Percentiles rank a stretch among this genome's conserved stretches.
These are phyloP conservation scores for Pecten maximus DNA, from an alignment of 2,888 invertebrate species.

Conservation along the genomic window DNA sequence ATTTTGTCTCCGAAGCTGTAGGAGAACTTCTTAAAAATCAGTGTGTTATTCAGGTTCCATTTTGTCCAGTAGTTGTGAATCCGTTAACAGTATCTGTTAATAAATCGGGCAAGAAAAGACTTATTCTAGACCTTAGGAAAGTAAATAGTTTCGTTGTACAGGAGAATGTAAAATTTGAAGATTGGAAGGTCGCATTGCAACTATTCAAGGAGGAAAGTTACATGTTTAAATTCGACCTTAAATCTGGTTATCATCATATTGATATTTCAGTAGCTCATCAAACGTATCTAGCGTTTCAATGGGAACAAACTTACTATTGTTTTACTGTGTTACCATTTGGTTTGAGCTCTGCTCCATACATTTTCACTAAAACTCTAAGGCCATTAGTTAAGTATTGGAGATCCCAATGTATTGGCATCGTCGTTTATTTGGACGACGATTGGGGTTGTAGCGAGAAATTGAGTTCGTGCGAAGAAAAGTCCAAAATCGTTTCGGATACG, in stretches of 20 bases:
- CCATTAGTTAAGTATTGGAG: slow-evolving; percentile 53
- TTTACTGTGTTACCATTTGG: slow-evolving; percentile 53
- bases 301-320: slow-evolving; percentile 48
- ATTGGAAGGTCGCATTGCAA: slow-evolving; percentile 54
- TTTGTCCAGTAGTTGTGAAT: slow-evolving; percentile 35
- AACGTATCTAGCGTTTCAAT: slow-evolving; percentile 45
- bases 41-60: slow-evolving; percentile 17
- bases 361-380: slow-evolving; percentile 52
- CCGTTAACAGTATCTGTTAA: slow-evolving; percentile 41
- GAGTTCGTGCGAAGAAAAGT: neutral
- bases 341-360: slow-evolving; percentile 48
- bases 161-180: slow-evolving; percentile 53
- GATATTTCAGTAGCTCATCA: slow-evolving; percentile 37
- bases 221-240: slow-evolving; percentile 52
- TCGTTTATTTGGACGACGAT: slow-evolving; percentile 47
- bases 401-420: slow-evolving; percentile 1
- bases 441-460: slow-evolving; percentile 13
- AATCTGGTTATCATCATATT: slow-evolving; percentile 50
- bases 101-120: slow-evolving; percentile 44
- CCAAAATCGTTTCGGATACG: neutral
- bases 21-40: neutral
- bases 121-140: slow-evolving; percentile 51
- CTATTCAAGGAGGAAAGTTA: slow-evolving; percentile 51
- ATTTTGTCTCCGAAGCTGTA: slow-evolving; percentile 17
- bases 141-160: slow-evolving; percentile 48